A percentile compares a stretch with the other conserved stretches of the same genome.
Conservation (phyloP, 2,888 invertebrate species). For the Lithophane ornitopus region DNA sequence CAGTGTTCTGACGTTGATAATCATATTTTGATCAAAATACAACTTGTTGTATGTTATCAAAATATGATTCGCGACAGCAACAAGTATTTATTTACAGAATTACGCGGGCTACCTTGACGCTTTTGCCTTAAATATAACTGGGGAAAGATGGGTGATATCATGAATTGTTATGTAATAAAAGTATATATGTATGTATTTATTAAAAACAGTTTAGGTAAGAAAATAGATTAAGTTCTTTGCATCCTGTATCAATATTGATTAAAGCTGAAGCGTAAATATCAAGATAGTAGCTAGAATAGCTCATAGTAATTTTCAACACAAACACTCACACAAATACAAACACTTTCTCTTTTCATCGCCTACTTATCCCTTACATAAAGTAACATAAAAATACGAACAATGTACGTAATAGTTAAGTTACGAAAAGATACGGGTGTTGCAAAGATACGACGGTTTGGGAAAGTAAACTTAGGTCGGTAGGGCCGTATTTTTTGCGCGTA, state of each 20-base stretch:
- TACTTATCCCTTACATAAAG: slow-evolving; percentile 40
- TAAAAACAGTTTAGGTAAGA: neutral
- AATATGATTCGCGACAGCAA: too few species aligned
- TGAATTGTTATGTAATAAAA: neutral
- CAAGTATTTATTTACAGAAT: too few species aligned
- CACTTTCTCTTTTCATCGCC: slow-evolving; percentile 13
- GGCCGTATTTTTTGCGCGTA: slow-evolving; percentile 42
- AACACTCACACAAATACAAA: neutral
- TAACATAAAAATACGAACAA: slow-evolving; percentile 31
- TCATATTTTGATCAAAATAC: too few species aligned
- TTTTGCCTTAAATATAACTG: too few species aligned
- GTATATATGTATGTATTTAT: neutral
- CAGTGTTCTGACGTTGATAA: too few species aligned
- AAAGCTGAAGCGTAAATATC: neutral
- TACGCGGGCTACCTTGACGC: too few species aligned
- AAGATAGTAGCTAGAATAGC: too few species aligned
- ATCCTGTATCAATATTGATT: neutral
- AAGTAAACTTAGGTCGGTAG: slow-evolving; percentile 23
- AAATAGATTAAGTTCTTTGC: neutral
- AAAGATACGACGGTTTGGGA: slow-evolving; percentile 29
- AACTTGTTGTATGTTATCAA: too few species aligned
- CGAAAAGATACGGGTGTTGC: slow-evolving; percentile 26
- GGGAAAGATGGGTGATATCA: too few species aligned
- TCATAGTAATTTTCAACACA: neutral
- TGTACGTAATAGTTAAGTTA: slow-evolving; percentile 38